phyloP scores from a whole-genome alignment of 2,888 invertebrate genomes.

The Orchesellides sinensis region DNA sequence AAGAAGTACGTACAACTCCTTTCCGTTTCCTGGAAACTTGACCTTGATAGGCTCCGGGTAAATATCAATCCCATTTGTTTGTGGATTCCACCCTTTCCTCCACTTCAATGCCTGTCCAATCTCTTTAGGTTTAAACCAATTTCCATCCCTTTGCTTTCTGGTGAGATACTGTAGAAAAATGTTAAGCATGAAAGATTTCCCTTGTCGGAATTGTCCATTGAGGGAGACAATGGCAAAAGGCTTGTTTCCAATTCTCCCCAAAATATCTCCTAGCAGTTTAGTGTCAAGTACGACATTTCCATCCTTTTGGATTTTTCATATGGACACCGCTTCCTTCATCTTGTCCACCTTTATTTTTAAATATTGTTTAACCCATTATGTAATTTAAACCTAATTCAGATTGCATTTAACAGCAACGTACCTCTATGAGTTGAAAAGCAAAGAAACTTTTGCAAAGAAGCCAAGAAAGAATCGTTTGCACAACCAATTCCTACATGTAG shows the following conservation, averaged over 20 bases:
- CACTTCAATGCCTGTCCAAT: neutral
- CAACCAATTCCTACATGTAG: no score
- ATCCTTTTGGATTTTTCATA: no score
- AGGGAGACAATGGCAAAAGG: conserved; percentile 65
- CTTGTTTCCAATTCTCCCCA: neutral
- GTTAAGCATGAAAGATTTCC: conserved; percentile 72
- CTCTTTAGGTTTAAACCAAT: neutral
- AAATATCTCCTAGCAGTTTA: no score
- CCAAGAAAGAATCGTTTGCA: no score
- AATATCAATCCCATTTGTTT: neutral
- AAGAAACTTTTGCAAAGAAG: no score
- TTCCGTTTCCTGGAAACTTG: neutral
- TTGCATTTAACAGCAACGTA: no score
- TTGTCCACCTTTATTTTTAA: no score
- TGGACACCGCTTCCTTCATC: no score
- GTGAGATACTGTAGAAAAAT: conserved; percentile 68
- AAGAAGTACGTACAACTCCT: neutral
- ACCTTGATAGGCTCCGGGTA: neutral
- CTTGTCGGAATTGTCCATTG: conserved; percentile 72
- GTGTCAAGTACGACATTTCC: no score
- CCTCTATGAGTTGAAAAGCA: no score
- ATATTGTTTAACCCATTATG: no score
- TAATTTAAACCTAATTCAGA: no score
- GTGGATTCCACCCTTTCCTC: neutral
- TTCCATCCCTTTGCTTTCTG: conserved; percentile 37